Conservation (phyloP, 2,888 invertebrate species). For the Drepanosiphum platanoidis region DNA sequence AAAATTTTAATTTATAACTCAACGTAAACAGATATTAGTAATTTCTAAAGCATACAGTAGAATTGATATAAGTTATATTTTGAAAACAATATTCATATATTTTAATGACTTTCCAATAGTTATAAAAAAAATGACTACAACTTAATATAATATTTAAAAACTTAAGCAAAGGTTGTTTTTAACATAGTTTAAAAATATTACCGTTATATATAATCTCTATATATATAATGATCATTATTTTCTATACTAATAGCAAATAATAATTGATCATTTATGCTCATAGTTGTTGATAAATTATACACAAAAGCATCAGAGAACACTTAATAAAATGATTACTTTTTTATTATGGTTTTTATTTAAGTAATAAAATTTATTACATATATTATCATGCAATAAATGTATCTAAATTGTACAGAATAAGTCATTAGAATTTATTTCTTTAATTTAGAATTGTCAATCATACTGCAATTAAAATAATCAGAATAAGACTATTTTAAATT, state of each 20-base stretch:
- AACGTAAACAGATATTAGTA: too few relatives aligned
- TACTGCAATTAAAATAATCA: background rate
- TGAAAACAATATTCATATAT: background rate
- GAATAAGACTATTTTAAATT: background rate
- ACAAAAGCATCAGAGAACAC: too few relatives aligned
- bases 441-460: background rate
- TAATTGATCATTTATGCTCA: too few relatives aligned
- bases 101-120: background rate
- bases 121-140: too few relatives aligned
- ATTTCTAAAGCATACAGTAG: background rate
- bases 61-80: background rate
- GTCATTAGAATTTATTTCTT: background rate
- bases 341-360: background rate
- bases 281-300: background rate
- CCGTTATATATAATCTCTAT: too few relatives aligned
- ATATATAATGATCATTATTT: too few relatives aligned
- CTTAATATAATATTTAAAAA: too few relatives aligned
- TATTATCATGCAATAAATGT: too few relatives aligned
- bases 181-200: too few relatives aligned
- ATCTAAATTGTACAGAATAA: background rate
- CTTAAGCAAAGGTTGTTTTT: too few relatives aligned
- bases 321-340: background rate
- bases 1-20: constrained; percentile 66
- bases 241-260: too few relatives aligned
- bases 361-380: background rate